Conservation (phyloP, 2,113 vertebrate species). For the mouse (Mus musculus) region DNA sequence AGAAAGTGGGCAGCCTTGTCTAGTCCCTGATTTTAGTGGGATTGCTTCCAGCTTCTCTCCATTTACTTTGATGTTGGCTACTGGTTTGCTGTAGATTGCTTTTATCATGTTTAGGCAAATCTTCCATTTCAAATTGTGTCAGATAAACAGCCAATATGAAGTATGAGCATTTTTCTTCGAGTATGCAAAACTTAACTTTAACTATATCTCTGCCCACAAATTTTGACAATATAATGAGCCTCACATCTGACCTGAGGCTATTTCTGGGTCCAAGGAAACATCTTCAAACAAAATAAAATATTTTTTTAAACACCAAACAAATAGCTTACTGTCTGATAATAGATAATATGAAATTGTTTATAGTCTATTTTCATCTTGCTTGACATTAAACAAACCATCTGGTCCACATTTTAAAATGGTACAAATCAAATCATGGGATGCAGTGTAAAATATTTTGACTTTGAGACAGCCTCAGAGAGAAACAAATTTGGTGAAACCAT, state of each 20-base stretch:
- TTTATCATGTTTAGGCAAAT: too few species aligned
- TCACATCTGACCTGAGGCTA: background rate
- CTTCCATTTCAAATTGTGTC: conserved; percentile 15
- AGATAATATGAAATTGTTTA: conserved; percentile 43
- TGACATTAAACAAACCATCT: conserved; percentile 49
- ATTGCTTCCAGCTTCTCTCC: too few species aligned
- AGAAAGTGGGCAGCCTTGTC: too few species aligned
- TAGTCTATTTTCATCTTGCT: conserved; percentile 37
- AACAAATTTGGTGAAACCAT: conserved; percentile 28
- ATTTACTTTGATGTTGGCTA: too few species aligned
- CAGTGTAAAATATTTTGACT: conserved; percentile 45
- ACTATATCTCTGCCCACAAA: background rate
- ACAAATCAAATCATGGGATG: conserved; percentile 44
- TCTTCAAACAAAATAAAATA: background rate
- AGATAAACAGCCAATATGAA: conserved; percentile 26
- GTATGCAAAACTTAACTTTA: conserved; percentile 54
- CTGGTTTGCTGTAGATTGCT: too few species aligned
- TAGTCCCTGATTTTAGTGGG: too few species aligned
- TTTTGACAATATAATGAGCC: conserved; percentile 35
- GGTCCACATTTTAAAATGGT: background rate
- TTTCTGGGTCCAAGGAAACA: conserved; percentile 2
- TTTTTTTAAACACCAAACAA: background rate
- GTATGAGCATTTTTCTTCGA: background rate
- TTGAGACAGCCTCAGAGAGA: background rate
- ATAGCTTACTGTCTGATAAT: conserved; percentile 7